Percentiles rank a stretch among this genome's conserved stretches.
phyloP scores from a whole-genome alignment of 2,113 vertebrate species.

The Nothoprocta pentlandii region DNA sequence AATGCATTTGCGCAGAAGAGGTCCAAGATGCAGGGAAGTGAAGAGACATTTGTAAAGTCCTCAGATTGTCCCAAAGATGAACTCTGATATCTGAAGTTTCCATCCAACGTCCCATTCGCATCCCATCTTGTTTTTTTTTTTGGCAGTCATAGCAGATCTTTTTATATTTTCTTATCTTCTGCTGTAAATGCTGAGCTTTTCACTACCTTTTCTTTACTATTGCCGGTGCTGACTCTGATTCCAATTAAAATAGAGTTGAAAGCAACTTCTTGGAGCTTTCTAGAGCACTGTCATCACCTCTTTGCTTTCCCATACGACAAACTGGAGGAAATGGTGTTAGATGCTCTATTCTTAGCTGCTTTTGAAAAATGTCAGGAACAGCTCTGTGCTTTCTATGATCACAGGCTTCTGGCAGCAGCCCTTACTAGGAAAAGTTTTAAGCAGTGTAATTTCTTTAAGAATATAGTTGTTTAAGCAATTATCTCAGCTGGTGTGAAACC shows the following conservation, averaged over 20 bases:
- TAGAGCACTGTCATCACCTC: neutral
- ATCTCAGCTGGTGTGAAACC: neutral
- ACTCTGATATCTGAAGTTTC: neutral
- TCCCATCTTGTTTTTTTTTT: neutral
- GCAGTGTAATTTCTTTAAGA: constrained; percentile 9
- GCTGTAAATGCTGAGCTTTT: neutral
- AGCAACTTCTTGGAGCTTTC: neutral
- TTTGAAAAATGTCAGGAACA: constrained; percentile 35
- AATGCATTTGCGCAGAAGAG: neutral
- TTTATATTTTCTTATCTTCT: neutral
- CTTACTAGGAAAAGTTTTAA: neutral
- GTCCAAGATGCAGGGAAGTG: neutral
- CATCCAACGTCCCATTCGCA: accelerated
- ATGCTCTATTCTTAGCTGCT: constrained; percentile 49
- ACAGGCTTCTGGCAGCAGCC: constrained; percentile 35
- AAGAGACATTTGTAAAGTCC: neutral
- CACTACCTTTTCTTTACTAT: neutral
- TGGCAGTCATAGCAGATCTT: neutral
- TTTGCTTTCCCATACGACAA: neutral
- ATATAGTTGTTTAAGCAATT: constrained; percentile 6
- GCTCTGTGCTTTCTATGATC: constrained; percentile 24
- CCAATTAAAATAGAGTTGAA: constrained; percentile 18
- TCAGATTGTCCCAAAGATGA: neutral
- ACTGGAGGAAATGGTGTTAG: constrained; percentile 36
- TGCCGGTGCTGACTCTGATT: neutral